phyloP scores from a whole-genome alignment of 2,888 invertebrate species.

The Heliconius cydno region DNA sequence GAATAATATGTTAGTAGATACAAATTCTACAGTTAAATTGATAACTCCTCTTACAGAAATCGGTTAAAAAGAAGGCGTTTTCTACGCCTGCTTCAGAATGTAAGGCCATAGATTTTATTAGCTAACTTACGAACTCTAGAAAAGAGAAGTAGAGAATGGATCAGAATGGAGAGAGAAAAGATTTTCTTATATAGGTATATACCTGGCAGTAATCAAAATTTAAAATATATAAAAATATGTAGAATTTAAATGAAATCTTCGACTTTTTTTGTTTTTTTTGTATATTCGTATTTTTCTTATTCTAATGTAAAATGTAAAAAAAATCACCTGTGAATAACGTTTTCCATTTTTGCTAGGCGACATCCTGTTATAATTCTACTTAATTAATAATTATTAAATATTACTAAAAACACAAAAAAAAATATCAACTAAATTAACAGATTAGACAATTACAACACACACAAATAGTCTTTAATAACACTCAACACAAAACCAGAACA shows the following conservation, averaged over 20 bases:
- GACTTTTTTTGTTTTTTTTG: background rate
- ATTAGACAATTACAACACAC: background rate
- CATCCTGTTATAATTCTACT: constrained; percentile 59
- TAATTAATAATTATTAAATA: constrained; percentile 58
- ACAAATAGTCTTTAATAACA: background rate
- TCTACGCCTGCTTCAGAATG: no score
- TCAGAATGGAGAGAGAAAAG: no score
- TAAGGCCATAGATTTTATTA: background rate
- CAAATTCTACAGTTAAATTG: background rate
- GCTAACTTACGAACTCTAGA: background rate
- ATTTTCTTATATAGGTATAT: background rate
- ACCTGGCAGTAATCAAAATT: background rate
- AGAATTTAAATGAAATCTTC: background rate
- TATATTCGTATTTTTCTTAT: no score
- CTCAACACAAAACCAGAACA: background rate
- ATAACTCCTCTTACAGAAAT: background rate
- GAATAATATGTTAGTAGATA: background rate
- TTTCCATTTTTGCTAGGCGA: constrained; percentile 66
- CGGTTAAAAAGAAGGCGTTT: no score
- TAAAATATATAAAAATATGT: background rate
- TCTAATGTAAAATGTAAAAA: constrained; percentile 40
- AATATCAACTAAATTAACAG: background rate
- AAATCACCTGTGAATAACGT: constrained; percentile 64
- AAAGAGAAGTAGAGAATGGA: background rate
- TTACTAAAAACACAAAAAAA: background rate